These are phyloP conservation scores for Silurus aristotelis DNA, from an alignment of 2,797 vertebrate species.

Conservation along the genomic window DNA sequence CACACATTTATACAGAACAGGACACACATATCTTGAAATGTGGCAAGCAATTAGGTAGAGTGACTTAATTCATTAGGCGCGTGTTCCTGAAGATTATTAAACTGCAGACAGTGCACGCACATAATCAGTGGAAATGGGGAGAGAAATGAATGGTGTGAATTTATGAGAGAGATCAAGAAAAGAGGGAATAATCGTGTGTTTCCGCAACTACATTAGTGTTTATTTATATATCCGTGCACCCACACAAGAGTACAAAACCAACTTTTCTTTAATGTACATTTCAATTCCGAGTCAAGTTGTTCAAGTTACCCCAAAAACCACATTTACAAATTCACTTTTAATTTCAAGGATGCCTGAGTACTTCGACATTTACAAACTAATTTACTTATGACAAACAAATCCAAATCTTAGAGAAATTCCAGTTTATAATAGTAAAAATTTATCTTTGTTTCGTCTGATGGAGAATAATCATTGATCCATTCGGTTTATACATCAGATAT, in stretches of 20 bases:
- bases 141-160: conserved; percentile 44
- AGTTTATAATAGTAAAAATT: not conserved
- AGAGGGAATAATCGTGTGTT: conserved; percentile 28
- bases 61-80: conserved; percentile 77
- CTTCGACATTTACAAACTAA: not conserved
- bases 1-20: not conserved
- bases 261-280: not conserved
- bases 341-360: not conserved
- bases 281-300: not conserved
- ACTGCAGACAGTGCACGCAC: conserved; percentile 65
- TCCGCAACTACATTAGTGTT: not conserved
- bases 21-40: conserved; percentile 67
- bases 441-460: not conserved
- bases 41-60: conserved; percentile 74
- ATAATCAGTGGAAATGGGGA: conserved; percentile 62
- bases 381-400: not conserved
- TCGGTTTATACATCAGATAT: not conserved
- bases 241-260: not conserved
- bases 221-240: not conserved
- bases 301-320: not conserved
- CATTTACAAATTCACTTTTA: not conserved
- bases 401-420: not conserved
- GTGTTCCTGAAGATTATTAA: conserved; percentile 76
- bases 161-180: conserved; percentile 52
- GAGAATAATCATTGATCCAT: not conserved